Evolutionary conservation across 2,888 invertebrate genomes (phyloP).

Genomic region (Melinopterus prodromus): DNA sequence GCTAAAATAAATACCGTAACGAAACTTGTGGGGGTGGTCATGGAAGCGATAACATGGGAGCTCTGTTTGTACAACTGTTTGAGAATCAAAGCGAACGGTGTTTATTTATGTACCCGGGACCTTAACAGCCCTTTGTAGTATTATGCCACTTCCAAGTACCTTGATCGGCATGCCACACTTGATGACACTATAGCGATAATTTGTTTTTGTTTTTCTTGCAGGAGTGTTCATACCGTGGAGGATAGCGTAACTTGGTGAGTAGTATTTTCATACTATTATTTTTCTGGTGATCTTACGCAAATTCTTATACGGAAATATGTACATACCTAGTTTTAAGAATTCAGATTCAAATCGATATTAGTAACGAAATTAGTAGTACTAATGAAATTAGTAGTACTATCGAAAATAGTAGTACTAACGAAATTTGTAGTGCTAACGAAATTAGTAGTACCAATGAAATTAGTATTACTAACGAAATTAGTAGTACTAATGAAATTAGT

Average conservation of each 20-base stretch:
- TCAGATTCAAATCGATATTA: no score
- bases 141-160: not conserved
- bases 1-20: no score
- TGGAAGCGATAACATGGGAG: not conserved
- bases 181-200: not conserved
- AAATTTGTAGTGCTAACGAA: no score
- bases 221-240: not conserved
- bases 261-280: not conserved
- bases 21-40: no score
- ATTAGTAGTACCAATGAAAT: no score
- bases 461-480: no score
- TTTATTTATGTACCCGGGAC: not conserved
- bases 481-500: no score
- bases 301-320: no score
- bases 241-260: not conserved
- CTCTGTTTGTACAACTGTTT: not conserved
- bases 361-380: no score
- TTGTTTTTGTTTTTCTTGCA: not conserved
- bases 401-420: no score
- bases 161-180: not conserved
- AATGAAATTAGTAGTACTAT: no score
- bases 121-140: not conserved
- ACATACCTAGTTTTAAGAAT: no score
- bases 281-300: not conserved
- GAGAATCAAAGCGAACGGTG: not conserved